Evolutionary conservation across 1,140 invertebrate species (phyloP).

Genomic region (Eupristina koningsbergeri): DNA sequence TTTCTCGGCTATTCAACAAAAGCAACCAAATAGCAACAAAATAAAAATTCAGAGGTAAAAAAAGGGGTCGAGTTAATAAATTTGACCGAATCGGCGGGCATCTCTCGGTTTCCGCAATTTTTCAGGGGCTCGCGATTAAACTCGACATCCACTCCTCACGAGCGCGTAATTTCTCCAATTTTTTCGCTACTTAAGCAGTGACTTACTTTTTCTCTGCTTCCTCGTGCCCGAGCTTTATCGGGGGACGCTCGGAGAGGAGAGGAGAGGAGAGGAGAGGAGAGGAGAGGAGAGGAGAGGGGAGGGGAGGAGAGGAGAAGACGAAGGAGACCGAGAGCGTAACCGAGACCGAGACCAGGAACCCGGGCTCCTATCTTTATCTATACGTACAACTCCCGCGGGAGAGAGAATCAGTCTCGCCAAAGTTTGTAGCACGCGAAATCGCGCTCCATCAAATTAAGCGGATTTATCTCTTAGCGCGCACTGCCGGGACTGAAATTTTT

Average conservation of each 20-base stretch:
- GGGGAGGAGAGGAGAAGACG: too few relatives aligned
- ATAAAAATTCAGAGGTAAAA: conserved; percentile 23
- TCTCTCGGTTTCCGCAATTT: conserved; percentile 31
- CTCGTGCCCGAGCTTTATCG: background rate
- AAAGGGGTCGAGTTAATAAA: conserved; percentile 35
- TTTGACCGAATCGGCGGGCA: conserved; percentile 10
- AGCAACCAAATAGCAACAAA: background rate
- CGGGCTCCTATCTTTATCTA: background rate
- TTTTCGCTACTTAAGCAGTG: conserved; percentile 44
- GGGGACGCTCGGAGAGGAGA: background rate
- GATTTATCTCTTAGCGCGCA: conserved; percentile 40
- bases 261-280: background rate
- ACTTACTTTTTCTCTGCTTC: conserved; percentile 14
- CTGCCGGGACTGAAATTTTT: conserved; percentile 26
- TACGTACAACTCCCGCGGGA: background rate
- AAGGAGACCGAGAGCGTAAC: background rate
- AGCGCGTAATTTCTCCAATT: conserved; percentile 46
- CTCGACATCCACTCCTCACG: conserved; percentile 15
- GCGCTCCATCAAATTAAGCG: conserved; percentile 45
- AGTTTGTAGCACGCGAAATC: conserved; percentile 43
- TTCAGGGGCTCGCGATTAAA: conserved; percentile 40
- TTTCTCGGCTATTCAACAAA: background rate
- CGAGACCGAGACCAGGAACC: too few relatives aligned
- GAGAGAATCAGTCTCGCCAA: conserved; percentile 34
- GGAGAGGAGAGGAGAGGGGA: too few relatives aligned